These are phyloP conservation scores for Deroptyus accipitrinus DNA, from an alignment of 2,113 vertebrate species.

Conservation along the genomic window DNA sequence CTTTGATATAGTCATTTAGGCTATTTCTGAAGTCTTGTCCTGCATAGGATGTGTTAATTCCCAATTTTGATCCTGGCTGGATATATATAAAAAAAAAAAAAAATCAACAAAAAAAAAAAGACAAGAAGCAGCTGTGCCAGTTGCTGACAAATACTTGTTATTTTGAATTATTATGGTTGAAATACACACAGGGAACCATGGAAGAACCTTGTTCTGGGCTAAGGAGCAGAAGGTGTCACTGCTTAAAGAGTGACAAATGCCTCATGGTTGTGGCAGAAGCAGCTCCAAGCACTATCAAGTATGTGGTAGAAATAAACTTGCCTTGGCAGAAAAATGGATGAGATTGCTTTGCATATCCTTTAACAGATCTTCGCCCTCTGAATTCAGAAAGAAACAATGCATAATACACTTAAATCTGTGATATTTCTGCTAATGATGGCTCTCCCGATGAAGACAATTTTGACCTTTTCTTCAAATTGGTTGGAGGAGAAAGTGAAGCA, in stretches of 20 bases:
- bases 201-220: neutral
- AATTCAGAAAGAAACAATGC: neutral
- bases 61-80: neutral
- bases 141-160: neutral
- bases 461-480: neutral
- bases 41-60: neutral
- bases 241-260: constrained; percentile 9
- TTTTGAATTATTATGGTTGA: constrained; percentile 14
- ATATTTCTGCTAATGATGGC: neutral
- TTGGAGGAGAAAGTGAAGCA: neutral
- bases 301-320: neutral
- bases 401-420: neutral
- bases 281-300: constrained; percentile 35
- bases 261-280: constrained; percentile 26
- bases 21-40: neutral
- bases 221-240: constrained; percentile 34
- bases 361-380: neutral
- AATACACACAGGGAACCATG: neutral
- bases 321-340: neutral
- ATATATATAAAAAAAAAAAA: neutral
- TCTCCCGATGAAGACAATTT: neutral
- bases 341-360: neutral
- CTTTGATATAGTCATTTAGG: neutral
- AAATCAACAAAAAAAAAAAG: neutral
- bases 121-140: neutral